Evolutionary conservation across 2,888 invertebrate genomes (phyloP), one percentile per base, ranked within the genome.

Genomic region (Sericinus montela): DNA sequence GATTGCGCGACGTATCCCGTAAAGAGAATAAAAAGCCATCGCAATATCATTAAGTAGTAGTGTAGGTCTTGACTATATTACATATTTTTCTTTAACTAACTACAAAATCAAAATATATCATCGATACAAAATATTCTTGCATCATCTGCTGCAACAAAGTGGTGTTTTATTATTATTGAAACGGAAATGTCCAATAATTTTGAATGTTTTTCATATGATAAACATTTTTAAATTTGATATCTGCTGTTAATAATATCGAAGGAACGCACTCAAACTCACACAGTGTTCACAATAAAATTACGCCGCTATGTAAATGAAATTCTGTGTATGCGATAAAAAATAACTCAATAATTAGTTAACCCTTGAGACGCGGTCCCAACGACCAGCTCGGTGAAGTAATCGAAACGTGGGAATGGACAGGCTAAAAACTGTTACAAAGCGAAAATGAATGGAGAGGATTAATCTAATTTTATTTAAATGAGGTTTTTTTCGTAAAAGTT

Each of bases 331-430:
- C 48, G 52, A 56, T 60, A 64, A 67, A 69, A 65, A 69, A 65
- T 62, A 60, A 57, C 59, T 61, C 62, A 63, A 64, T 75, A 76
- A 75, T 78, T 77, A 79, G 71, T 70, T 65, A 72, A 69, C 69
- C 75, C 68, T 65, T 59, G 53, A 52, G 51, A 51, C 52, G 58
- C 60, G 57, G 48, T 54, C 54, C 59, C 56, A 58, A 59, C 63
- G 59, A 58, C 58, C 57, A 53, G 54, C 45, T 54, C 45, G 48
- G 50, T 45, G 49, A 48, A 52, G 60, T 55, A 56, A 60, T 55
- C 59, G 65, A 64, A 68, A 73, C 79, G 80, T 80, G 80, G 79
- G 80, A 80, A 80, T 78, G 69, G 57, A 57, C 64, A 56, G 58
- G 53, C 54, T 42, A 50, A 65, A 68, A 65, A 65, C 62, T 69